phyloP scores from a whole-genome alignment of 2,113 vertebrate genomes.

The Grammomys dolichurus region DNA sequence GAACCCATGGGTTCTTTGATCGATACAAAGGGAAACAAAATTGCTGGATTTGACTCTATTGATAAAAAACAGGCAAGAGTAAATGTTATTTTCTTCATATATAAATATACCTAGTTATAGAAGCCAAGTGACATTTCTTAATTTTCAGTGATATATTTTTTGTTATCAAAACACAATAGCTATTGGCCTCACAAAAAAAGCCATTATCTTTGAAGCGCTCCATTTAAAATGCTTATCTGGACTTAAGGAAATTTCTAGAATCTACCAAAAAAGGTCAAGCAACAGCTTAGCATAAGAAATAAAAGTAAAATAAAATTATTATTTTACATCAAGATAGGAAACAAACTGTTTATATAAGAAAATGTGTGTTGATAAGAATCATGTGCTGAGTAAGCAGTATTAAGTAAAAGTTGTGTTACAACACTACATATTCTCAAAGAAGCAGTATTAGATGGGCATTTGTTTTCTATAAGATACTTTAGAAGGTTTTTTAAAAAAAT shows the following conservation, averaged over 20 bases:
- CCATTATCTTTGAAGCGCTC: background rate
- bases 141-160: background rate
- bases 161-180: background rate
- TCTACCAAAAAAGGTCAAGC: background rate
- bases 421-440: background rate
- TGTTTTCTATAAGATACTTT: background rate
- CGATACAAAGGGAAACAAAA: conserved; percentile 89
- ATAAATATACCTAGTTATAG: background rate
- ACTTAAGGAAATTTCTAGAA: conserved; percentile 25
- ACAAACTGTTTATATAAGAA: background rate
- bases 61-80: conserved; percentile 90
- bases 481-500: background rate
- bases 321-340: conserved; percentile 27
- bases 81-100: conserved; percentile 44
- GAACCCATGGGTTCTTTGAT: conserved; percentile 88
- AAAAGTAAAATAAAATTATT: background rate
- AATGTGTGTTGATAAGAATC: background rate
- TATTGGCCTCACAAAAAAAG: background rate
- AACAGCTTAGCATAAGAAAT: background rate
- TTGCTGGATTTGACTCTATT: conserved; percentile 88
- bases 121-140: background rate
- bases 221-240: conserved; percentile 29
- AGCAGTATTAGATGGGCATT: background rate
- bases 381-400: background rate
- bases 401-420: conserved; percentile 6